These are phyloP conservation scores for Drosophila hawaiiensis DNA, from an alignment of 2,888 invertebrate species.

Conservation along the genomic window DNA sequence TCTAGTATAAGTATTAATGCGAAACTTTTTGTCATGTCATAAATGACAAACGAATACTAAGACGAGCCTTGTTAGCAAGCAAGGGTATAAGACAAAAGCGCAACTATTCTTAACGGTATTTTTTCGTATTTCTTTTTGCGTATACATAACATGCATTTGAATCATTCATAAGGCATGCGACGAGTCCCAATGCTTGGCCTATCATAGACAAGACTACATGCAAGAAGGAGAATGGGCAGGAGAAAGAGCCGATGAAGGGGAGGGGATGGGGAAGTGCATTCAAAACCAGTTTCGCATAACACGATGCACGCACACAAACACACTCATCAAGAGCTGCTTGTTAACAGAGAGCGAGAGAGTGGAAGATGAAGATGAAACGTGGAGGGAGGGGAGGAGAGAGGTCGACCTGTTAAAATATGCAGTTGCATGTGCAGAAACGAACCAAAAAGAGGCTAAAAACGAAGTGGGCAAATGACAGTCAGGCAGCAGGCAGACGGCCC, in stretches of 20 bases:
- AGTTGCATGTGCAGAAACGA: slow-evolving; percentile 70
- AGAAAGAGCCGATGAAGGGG: background rate
- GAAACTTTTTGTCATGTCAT: background rate
- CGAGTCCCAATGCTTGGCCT: slow-evolving; percentile 65
- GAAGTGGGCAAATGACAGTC: slow-evolving; percentile 61
- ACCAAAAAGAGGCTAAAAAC: slow-evolving; percentile 53
- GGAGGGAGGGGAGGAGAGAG: slow-evolving; percentile 9
- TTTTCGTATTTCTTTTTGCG: slow-evolving; percentile 51
- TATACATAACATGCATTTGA: slow-evolving; percentile 78
- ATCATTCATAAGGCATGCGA: slow-evolving; percentile 81
- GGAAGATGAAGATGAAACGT: background rate
- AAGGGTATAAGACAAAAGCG: slow-evolving; percentile 55
- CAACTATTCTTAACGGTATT: slow-evolving; percentile 79
- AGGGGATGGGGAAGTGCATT: slow-evolving; percentile 22
- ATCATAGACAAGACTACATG: slow-evolving; percentile 22
- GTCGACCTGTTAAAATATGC: slow-evolving; percentile 71
- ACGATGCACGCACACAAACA: slow-evolving; percentile 54
- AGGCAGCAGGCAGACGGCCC: slow-evolving; percentile 7
- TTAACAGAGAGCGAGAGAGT: slow-evolving; percentile 17
- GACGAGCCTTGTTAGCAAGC: background rate
- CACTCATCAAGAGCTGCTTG: slow-evolving; percentile 48
- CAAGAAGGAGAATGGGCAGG: slow-evolving; percentile 1
- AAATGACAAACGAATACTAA: background rate
- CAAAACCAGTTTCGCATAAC: slow-evolving; percentile 69
- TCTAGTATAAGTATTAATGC: background rate